phyloP scores from a whole-genome alignment of 2,797 vertebrate species.

The Protosalanx chinensis region DNA sequence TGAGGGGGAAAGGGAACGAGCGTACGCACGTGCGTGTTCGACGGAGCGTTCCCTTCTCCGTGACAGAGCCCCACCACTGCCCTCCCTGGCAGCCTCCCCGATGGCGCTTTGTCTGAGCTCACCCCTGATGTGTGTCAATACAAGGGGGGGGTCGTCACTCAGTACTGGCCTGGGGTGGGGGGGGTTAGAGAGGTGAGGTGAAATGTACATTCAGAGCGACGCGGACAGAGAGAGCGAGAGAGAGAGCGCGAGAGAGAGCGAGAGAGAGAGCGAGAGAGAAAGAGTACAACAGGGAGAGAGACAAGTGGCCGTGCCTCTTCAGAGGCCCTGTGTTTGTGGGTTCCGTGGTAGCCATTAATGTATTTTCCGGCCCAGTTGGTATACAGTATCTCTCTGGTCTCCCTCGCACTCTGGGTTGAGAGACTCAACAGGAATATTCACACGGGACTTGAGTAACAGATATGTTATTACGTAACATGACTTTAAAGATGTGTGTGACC shows the following conservation, averaged over 20 bases:
- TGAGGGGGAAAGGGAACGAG: background rate
- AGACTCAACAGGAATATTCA: conserved; percentile 26
- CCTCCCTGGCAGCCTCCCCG: background rate
- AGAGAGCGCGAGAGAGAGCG: background rate
- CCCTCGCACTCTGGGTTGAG: conserved; percentile 36
- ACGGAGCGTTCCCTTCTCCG: background rate
- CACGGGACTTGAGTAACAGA: conserved; percentile 29
- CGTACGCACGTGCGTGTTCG: background rate
- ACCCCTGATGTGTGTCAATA: background rate
- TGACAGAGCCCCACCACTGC: background rate
- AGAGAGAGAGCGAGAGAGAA: background rate
- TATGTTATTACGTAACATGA: conserved; percentile 29
- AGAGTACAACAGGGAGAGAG: too few species aligned
- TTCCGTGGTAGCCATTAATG: conserved; percentile 44
- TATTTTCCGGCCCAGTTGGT: conserved; percentile 54
- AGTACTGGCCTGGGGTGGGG: background rate
- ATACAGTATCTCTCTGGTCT: conserved; percentile 49
- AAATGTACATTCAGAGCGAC: conserved; percentile 4
- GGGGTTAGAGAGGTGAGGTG: conserved; percentile 22
- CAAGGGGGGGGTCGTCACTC: too few species aligned
- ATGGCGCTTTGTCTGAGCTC: background rate
- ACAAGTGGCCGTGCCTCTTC: background rate
- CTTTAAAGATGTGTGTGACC: conserved; percentile 6
- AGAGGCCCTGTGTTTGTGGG: conserved; percentile 29
- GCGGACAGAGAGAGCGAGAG: background rate